Evolutionary conservation across 2,113 vertebrate species (phyloP).

Genomic region (Oceanodroma tethys): DNA sequence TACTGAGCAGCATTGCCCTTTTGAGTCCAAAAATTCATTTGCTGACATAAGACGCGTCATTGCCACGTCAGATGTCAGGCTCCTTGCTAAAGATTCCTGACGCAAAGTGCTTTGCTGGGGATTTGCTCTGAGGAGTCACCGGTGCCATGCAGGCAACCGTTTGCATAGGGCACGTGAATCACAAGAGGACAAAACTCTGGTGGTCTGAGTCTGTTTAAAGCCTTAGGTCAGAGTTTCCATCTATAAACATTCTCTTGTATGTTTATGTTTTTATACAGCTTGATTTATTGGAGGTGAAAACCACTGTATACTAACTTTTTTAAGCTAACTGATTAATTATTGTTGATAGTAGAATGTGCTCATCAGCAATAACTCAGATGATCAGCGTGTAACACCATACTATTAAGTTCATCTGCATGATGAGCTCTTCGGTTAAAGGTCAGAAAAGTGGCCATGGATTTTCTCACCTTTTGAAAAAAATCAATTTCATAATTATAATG

Average conservation of each 20-base stretch:
- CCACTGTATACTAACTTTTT: slow-evolving; percentile 13
- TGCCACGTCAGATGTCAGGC: accelerated
- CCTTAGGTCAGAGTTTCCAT: slow-evolving; percentile 51
- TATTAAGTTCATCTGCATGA: not conserved
- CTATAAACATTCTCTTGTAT: slow-evolving; percentile 35
- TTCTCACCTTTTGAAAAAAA: not conserved
- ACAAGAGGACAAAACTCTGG: not conserved
- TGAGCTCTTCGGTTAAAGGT: not conserved
- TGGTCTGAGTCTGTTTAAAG: slow-evolving; percentile 47
- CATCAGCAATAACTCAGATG: not conserved
- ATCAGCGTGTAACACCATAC: not conserved
- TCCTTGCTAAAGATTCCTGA: not conserved
- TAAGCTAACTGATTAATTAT: slow-evolving; percentile 27
- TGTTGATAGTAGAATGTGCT: not conserved
- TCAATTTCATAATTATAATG: not conserved
- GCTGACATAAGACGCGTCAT: accelerated
- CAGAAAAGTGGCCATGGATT: not conserved
- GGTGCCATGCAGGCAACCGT: not conserved
- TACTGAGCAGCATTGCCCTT: not conserved
- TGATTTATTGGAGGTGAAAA: slow-evolving; percentile 64
- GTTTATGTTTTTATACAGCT: slow-evolving; percentile 30
- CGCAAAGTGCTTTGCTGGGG: not conserved
- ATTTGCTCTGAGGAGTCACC: not conserved
- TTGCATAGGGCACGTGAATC: not conserved
- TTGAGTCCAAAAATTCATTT: accelerated